phyloP scores from a whole-genome alignment of 2,888 invertebrate species.

The Platerodrilus igneus region DNA sequence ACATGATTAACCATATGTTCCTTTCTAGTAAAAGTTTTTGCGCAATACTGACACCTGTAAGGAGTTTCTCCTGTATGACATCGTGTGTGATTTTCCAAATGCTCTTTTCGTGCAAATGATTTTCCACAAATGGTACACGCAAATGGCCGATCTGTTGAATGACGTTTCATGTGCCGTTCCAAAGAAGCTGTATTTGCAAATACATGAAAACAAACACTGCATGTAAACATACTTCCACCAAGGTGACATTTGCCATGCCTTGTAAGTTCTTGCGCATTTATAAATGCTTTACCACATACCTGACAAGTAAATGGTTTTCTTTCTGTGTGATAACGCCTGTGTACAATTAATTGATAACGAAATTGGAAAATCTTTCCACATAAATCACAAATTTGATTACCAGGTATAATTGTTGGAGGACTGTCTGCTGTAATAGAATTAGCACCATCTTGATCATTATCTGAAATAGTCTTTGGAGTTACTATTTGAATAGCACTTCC shows the following conservation, averaged over 20 bases:
- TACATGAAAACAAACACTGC: constrained; percentile 68
- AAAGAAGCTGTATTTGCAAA: constrained; percentile 66
- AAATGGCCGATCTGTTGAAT: constrained; percentile 80
- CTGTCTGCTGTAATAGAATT: constrained; percentile 56
- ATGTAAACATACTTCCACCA: constrained; percentile 71
- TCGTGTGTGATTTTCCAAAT: constrained; percentile 74
- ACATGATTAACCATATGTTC: constrained; percentile 78
- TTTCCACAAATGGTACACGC: constrained; percentile 82
- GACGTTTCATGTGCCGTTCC: constrained; percentile 75
- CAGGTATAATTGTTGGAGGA: constrained; percentile 57
- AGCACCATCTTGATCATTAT: constrained; percentile 52
- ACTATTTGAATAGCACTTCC: constrained; percentile 33
- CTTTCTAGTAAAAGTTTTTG: constrained; percentile 71
- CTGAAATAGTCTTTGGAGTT: constrained; percentile 44
- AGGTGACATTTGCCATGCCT: constrained; percentile 81
- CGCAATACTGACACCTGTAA: constrained; percentile 70
- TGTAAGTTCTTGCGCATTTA: constrained; percentile 72
- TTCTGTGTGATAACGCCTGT: constrained; percentile 81
- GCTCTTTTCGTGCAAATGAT: constrained; percentile 81
- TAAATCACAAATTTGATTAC: constrained; percentile 72
- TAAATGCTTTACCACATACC: constrained; percentile 81
- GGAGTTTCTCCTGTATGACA: constrained; percentile 83
- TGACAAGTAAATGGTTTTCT: constrained; percentile 74
- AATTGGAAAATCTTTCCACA: constrained; percentile 85
- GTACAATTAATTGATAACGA: constrained; percentile 82